phyloP scores from a whole-genome alignment of 1,140 invertebrate species.

The Cydia pomonella region DNA sequence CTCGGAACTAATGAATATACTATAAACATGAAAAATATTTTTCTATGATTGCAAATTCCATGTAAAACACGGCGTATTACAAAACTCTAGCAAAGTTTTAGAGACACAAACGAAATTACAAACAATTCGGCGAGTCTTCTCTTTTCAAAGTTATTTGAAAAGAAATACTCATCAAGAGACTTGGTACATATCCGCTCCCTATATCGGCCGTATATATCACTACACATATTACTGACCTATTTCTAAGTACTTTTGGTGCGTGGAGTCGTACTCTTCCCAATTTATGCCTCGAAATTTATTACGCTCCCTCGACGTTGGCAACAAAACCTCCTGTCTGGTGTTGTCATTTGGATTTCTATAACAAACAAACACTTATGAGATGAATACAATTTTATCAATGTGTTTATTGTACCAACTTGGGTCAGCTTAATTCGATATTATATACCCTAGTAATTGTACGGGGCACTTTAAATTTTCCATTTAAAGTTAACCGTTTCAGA shows the following conservation, averaged over 20 bases:
- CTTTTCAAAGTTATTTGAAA: slow-evolving; percentile 23
- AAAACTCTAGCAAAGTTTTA: not conserved
- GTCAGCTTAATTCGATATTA: no score
- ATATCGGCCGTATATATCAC: slow-evolving; percentile 35
- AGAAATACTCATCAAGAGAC: slow-evolving; percentile 26
- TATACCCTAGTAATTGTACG: no score
- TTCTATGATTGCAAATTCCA: not conserved
- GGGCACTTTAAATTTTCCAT: no score
- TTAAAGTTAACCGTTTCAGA: no score
- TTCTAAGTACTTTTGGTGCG: slow-evolving; percentile 95
- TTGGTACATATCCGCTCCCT: slow-evolving; percentile 25
- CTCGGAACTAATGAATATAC: no score
- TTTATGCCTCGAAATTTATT: slow-evolving; percentile 90
- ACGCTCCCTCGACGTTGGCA: slow-evolving; percentile 89
- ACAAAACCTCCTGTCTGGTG: slow-evolving; percentile 85
- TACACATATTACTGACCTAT: slow-evolving; percentile 86
- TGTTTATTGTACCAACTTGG: no score
- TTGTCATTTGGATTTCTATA: slow-evolving; percentile 94
- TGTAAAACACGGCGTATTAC: not conserved
- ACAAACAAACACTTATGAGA: slow-evolving; percentile 45
- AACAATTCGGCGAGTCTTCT: not conserved
- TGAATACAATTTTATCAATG: not conserved
- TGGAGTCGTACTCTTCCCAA: slow-evolving; percentile 95
- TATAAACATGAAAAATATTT: no score
- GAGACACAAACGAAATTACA: not conserved